phyloP scores from a whole-genome alignment of 1,140 invertebrate genomes.

The Platyura marginata region DNA sequence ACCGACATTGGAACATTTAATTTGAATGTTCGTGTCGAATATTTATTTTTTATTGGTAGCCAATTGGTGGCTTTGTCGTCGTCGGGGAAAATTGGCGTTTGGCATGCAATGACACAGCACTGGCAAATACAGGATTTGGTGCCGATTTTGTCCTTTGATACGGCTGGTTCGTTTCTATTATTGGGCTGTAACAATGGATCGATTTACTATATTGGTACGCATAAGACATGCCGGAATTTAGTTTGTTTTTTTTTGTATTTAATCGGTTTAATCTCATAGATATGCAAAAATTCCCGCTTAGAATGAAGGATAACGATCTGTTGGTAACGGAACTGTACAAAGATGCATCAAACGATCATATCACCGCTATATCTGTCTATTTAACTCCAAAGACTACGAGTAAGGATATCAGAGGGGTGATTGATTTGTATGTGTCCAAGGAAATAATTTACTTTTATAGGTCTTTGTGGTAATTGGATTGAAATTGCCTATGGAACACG shows the following conservation, averaged over 20 bases:
- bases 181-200: slow-evolving; percentile 91
- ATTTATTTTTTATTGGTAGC: slow-evolving; percentile 93
- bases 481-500: slow-evolving; percentile 97
- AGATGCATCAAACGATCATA: slow-evolving; percentile 85
- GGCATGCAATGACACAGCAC: slow-evolving; percentile 96
- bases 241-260: slow-evolving; percentile 4
- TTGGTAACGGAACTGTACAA: slow-evolving; percentile 91
- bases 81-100: slow-evolving; percentile 93
- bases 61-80: slow-evolving; percentile 86
- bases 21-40: slow-evolving; percentile 80
- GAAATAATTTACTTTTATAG: slow-evolving; percentile 28
- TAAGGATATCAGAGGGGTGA: slow-evolving; percentile 29
- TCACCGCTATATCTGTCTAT: slow-evolving; percentile 97
- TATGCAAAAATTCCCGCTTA: slow-evolving; percentile 97
- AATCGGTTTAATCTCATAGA: slow-evolving; percentile 54
- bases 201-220: slow-evolving; percentile 88
- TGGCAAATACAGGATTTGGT: slow-evolving; percentile 95
- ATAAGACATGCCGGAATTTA: slow-evolving; percentile 1
- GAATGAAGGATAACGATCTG: slow-evolving; percentile 98
- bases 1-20: slow-evolving; percentile 81
- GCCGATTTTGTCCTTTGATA: slow-evolving; percentile 87
- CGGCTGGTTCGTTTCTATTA: slow-evolving; percentile 85
- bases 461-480: slow-evolving; percentile 95
- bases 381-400: slow-evolving; percentile 88
- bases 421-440: slow-evolving; percentile 2